phyloP scores from a whole-genome alignment of 2,113 vertebrate genomes.

The Monopterus albus region DNA sequence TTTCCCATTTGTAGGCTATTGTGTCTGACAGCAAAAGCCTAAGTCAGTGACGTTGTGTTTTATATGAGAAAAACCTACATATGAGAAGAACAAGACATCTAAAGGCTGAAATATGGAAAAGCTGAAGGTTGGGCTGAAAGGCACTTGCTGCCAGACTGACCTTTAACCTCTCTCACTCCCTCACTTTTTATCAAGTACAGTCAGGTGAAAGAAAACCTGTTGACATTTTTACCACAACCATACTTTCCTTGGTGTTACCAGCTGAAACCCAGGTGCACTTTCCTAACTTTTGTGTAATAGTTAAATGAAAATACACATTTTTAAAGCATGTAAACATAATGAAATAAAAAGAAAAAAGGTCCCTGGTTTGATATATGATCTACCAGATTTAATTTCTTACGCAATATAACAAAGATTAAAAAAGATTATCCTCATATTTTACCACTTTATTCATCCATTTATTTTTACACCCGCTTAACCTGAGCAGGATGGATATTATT shows the following conservation, averaged over 20 bases:
- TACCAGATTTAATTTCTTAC: neutral
- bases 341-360: too few relatives aligned
- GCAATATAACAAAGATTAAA: neutral
- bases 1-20: slow-evolving; percentile 3
- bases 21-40: slow-evolving; percentile 12
- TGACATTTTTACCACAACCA: slow-evolving; percentile 57
- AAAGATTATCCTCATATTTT: neutral
- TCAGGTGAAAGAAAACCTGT: slow-evolving; percentile 36
- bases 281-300: neutral
- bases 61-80: neutral
- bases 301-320: neutral
- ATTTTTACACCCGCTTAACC: neutral
- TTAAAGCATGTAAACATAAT: too few relatives aligned
- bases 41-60: neutral
- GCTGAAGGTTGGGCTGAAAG: neutral
- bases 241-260: neutral
- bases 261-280: neutral
- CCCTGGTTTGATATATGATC: too few relatives aligned
- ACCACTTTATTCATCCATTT: neutral
- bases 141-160: slow-evolving; percentile 49
- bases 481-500: neutral
- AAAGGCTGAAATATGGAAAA: neutral
- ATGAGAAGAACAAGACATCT: neutral
- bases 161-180: slow-evolving; percentile 59
- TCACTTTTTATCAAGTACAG: slow-evolving; percentile 35